phyloP scores from a whole-genome alignment of 2,888 invertebrate genomes.

The Serripes groenlandicus region DNA sequence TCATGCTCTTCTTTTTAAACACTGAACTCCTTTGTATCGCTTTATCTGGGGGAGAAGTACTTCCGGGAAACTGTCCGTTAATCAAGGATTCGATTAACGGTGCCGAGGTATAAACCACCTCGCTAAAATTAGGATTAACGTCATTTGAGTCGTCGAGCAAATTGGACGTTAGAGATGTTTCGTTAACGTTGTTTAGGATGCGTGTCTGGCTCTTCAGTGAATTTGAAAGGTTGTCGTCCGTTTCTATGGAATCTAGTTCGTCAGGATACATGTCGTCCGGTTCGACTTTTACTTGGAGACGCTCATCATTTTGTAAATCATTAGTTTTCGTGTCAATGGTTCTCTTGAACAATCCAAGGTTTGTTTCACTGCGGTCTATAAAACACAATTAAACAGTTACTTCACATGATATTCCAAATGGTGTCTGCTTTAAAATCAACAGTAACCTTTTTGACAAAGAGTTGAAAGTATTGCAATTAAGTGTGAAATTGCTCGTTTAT shows the following conservation, averaged over 20 bases:
- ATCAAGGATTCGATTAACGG: constrained; percentile 62
- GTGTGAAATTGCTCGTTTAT: too few relatives aligned
- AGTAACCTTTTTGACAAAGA: too few relatives aligned
- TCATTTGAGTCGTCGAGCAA: constrained; percentile 18
- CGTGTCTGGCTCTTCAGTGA: neutral
- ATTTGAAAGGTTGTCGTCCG: neutral
- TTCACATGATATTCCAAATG: too few relatives aligned
- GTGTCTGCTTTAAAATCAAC: too few relatives aligned
- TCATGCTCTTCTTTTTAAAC: constrained; percentile 55
- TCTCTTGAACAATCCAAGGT: too few relatives aligned
- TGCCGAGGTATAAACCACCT: constrained; percentile 51
- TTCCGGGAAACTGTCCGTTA: constrained; percentile 25
- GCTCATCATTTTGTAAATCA: neutral
- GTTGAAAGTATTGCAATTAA: too few relatives aligned
- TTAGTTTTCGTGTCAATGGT: neutral
- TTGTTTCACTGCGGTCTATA: too few relatives aligned
- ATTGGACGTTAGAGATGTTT: neutral
- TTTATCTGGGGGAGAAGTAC: neutral
- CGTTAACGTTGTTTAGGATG: neutral
- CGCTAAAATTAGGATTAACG: constrained; percentile 53
- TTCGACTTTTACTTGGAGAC: neutral
- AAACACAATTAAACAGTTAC: too few relatives aligned
- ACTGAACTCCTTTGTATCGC: neutral
- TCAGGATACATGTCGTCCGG: neutral
- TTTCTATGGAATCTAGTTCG: neutral